A percentile compares a stretch with the other conserved stretches of the same genome.
phyloP scores from a whole-genome alignment of 2,113 vertebrate genomes.

The Merops nubicus region DNA sequence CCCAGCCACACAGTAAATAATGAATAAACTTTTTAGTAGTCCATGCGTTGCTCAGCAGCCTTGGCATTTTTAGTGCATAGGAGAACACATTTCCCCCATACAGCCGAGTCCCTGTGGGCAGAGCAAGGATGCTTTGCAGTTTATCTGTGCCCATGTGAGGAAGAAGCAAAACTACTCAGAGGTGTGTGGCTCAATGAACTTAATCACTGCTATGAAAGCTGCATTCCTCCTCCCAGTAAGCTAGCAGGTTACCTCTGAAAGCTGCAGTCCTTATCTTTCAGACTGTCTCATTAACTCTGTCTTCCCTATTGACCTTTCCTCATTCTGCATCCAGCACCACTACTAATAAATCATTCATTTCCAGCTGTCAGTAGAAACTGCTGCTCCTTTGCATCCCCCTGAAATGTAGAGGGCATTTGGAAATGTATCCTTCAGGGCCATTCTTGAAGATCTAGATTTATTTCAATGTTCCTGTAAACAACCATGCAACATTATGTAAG shows the following conservation, averaged over 20 bases:
- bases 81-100: neutral
- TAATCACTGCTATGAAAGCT: neutral
- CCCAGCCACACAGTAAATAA: neutral
- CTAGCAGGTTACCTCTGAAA: neutral
- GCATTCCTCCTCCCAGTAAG: neutral
- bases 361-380: neutral
- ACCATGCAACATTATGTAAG: neutral
- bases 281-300: neutral
- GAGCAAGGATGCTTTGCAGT: neutral
- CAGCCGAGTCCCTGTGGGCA: neutral
- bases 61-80: neutral
- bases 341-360: neutral
- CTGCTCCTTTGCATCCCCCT: neutral
- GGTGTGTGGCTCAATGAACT: neutral
- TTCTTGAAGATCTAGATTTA: neutral
- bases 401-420: neutral
- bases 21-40: neutral
- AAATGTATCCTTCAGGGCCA: neutral
- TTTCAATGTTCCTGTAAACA: neutral
- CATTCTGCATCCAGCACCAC: neutral
- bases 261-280: neutral
- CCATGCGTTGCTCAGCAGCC: neutral
- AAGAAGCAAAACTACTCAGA: neutral
- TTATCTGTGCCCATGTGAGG: neutral
- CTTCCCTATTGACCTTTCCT: neutral